phyloP scores from a whole-genome alignment of 2,888 invertebrate species.

The Cerastoderma edule region DNA sequence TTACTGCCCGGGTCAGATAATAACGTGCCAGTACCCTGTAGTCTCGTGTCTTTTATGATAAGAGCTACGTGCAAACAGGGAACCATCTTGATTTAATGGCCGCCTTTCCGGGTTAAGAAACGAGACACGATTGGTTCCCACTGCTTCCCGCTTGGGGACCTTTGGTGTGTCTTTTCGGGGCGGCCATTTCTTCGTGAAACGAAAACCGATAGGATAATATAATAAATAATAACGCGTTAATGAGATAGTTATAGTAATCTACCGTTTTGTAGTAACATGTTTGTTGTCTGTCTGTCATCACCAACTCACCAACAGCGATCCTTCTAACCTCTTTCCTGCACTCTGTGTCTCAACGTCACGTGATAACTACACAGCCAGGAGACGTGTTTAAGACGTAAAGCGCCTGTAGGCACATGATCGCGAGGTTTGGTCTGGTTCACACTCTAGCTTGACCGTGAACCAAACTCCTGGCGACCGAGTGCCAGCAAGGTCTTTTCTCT shows the following conservation, averaged over 20 bases:
- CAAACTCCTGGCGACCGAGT: too few relatives aligned
- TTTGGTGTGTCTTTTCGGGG: neutral
- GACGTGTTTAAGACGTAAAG: too few relatives aligned
- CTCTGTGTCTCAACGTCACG: neutral
- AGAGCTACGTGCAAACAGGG: too few relatives aligned
- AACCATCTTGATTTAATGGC: too few relatives aligned
- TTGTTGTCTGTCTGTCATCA: slow-evolving; percentile 6
- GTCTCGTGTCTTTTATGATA: too few relatives aligned
- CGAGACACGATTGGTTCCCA: slow-evolving; percentile 7
- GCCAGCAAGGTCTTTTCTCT: too few relatives aligned
- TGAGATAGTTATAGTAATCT: slow-evolving; percentile 23
- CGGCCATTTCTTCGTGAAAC: neutral
- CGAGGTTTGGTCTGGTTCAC: too few relatives aligned
- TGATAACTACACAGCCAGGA: too few relatives aligned
- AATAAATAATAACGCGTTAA: neutral
- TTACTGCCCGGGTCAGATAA: slow-evolving; percentile 78
- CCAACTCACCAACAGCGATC: neutral
- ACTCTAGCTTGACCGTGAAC: too few relatives aligned
- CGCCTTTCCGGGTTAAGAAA: too few relatives aligned
- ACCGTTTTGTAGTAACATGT: neutral
- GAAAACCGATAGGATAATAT: neutral
- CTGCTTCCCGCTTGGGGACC: neutral
- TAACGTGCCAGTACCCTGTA: slow-evolving; percentile 3
- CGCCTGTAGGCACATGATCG: too few relatives aligned
- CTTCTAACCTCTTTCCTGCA: slow-evolving; percentile 5